phyloP scores from a whole-genome alignment of 2,888 invertebrate genomes.

The Ophion slaviceki region DNA sequence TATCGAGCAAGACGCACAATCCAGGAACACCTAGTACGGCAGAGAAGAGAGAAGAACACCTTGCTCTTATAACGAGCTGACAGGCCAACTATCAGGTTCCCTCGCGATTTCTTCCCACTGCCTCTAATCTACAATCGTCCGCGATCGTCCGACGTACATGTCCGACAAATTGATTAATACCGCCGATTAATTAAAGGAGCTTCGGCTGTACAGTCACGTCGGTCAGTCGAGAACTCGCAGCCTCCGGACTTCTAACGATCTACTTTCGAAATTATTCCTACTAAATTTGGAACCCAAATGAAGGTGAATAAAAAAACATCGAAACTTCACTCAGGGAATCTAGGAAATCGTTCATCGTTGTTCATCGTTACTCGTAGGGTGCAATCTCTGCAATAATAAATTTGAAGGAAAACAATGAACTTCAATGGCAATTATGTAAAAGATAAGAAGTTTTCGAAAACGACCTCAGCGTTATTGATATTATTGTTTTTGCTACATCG shows the following conservation, averaged over 20 bases:
- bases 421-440: neutral
- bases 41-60: neutral
- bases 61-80: slow-evolving; percentile 56
- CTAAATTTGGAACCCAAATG: neutral
- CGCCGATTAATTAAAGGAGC: slow-evolving; percentile 50
- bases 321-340: neutral
- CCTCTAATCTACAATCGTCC: slow-evolving; percentile 57
- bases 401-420: neutral
- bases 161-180: slow-evolving; percentile 63
- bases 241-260: neutral
- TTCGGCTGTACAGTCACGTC: neutral
- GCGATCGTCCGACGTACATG: slow-evolving; percentile 56
- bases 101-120: slow-evolving; percentile 64
- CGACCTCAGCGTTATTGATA: no score
- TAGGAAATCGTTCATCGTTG: neutral
- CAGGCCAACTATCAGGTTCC: slow-evolving; percentile 62
- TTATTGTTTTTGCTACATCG: no score
- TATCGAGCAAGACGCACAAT: slow-evolving; percentile 37
- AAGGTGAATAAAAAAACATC: neutral
- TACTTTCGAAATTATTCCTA: neutral
- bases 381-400: neutral
- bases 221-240: neutral
- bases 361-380: neutral
- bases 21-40: slow-evolving; percentile 31
- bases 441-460: neutral